Evolutionary conservation across 2,797 vertebrate species (phyloP).

Genomic region (Megaceryle alcyon): DNA sequence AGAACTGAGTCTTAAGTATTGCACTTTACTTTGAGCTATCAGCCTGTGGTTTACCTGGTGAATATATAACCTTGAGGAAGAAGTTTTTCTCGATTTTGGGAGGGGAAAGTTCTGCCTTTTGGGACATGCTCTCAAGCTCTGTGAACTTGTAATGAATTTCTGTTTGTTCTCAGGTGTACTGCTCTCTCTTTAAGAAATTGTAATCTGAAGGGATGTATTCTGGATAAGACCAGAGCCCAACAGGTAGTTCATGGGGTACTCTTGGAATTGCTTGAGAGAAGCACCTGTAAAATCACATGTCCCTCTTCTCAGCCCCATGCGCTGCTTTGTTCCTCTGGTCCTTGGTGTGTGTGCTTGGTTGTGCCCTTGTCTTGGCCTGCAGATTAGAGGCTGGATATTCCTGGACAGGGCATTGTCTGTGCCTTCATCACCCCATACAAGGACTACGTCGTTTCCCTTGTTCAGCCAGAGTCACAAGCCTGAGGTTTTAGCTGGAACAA

Average conservation of each 20-base stretch:
- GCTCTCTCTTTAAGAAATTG: background rate
- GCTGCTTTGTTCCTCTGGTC: background rate
- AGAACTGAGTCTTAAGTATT: background rate
- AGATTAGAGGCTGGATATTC: background rate
- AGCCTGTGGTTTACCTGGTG: background rate
- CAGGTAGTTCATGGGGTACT: background rate
- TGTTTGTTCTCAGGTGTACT: background rate
- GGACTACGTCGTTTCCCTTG: accelerated
- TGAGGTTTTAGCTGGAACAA: background rate
- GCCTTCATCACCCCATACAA: background rate
- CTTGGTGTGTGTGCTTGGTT: background rate
- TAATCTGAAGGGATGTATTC: background rate
- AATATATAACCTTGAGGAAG: background rate
- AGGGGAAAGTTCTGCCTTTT: background rate
- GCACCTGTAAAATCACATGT: background rate
- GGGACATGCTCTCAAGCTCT: background rate
- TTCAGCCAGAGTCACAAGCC: background rate
- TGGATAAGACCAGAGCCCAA: background rate
- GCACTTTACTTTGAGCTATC: background rate
- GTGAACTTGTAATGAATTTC: background rate
- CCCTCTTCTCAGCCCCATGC: background rate
- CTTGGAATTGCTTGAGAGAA: background rate
- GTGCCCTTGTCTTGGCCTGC: background rate
- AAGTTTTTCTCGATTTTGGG: background rate
- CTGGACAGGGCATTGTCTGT: background rate